Percentiles rank a stretch among this genome's conserved stretches.
phyloP scores from a whole-genome alignment of 2,797 vertebrate species.

The Periophthalmus magnuspinnatus region DNA sequence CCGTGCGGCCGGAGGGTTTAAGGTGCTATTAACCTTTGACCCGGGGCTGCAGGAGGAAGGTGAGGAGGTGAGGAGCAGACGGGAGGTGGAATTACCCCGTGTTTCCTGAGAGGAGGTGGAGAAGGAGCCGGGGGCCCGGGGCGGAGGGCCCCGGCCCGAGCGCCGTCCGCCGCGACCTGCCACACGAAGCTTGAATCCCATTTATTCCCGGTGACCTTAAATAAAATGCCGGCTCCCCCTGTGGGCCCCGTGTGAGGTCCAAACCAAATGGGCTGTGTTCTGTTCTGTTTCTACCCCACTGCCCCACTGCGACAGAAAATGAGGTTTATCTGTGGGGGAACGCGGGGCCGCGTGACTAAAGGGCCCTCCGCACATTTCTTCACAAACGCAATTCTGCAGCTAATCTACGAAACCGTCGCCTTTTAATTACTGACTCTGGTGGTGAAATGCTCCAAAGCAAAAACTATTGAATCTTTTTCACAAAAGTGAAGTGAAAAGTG shows the following conservation, averaged over 20 bases:
- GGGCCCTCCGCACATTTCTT: slow-evolving; percentile 73
- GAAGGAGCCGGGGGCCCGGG: slow-evolving; percentile 69
- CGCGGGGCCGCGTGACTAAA: slow-evolving; percentile 78
- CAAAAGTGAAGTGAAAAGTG: slow-evolving; percentile 57
- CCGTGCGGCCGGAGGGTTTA: slow-evolving; percentile 76
- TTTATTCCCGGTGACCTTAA: slow-evolving; percentile 85
- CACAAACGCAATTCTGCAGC: slow-evolving; percentile 71
- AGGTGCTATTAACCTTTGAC: slow-evolving; percentile 80
- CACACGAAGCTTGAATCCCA: slow-evolving; percentile 79
- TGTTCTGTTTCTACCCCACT: slow-evolving; percentile 77
- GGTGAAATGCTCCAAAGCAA: slow-evolving; percentile 52
- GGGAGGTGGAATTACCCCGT: slow-evolving; percentile 65
- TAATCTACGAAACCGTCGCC: slow-evolving; percentile 79
- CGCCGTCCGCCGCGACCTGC: slow-evolving; percentile 75
- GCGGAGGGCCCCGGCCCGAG: slow-evolving; percentile 71
- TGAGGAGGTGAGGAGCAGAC: slow-evolving; percentile 66
- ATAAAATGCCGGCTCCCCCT: slow-evolving; percentile 82
- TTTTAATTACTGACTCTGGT: slow-evolving; percentile 79
- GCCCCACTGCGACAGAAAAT: slow-evolving; percentile 82
- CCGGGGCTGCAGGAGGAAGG: slow-evolving; percentile 60
- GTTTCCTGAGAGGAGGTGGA: slow-evolving; percentile 71
- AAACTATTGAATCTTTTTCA: slow-evolving; percentile 67
- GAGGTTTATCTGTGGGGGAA: slow-evolving; percentile 80
- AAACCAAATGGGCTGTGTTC: slow-evolving; percentile 77
- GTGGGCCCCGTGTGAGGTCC: slow-evolving; percentile 76